Percentiles rank a stretch among this genome's conserved stretches.
Evolutionary conservation across 2,113 vertebrate genomes (phyloP).

Genomic region (Neopipo cinnamomea): DNA sequence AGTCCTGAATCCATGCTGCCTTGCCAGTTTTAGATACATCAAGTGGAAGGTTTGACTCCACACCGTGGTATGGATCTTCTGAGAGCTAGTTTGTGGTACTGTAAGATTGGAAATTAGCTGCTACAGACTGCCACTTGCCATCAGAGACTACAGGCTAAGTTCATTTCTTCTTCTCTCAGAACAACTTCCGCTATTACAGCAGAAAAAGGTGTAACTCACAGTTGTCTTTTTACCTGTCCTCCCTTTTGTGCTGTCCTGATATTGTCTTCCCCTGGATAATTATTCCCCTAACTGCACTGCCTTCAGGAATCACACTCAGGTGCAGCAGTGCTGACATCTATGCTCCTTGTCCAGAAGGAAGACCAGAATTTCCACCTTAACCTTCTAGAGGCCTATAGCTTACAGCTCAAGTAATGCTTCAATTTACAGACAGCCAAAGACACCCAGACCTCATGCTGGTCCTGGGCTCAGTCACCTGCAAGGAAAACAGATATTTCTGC

Average conservation of each 20-base stretch:
- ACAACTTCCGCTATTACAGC: neutral
- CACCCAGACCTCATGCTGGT: neutral
- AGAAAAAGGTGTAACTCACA: neutral
- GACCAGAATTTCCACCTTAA: neutral
- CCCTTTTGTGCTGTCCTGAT: neutral
- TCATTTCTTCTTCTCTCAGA: neutral
- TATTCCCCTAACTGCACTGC: neutral
- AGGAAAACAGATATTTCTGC: neutral
- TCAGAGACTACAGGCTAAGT: neutral
- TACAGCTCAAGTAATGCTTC: neutral
- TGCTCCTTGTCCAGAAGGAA: neutral
- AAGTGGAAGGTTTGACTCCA: neutral
- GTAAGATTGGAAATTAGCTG: neutral
- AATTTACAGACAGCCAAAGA: neutral
- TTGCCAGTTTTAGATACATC: accelerated
- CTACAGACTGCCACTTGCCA: neutral
- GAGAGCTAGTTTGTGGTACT: neutral
- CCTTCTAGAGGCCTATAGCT: neutral
- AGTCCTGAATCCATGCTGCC: neutral
- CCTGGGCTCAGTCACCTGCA: neutral
- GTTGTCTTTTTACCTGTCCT: neutral
- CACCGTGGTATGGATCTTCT: accelerated
- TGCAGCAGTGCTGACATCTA: neutral
- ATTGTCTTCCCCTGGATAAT: neutral
- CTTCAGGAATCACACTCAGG: neutral